A percentile compares a stretch with the other conserved stretches of the same genome.
phyloP scores from a whole-genome alignment of 2,888 invertebrate species.

The Polietes domitor region DNA sequence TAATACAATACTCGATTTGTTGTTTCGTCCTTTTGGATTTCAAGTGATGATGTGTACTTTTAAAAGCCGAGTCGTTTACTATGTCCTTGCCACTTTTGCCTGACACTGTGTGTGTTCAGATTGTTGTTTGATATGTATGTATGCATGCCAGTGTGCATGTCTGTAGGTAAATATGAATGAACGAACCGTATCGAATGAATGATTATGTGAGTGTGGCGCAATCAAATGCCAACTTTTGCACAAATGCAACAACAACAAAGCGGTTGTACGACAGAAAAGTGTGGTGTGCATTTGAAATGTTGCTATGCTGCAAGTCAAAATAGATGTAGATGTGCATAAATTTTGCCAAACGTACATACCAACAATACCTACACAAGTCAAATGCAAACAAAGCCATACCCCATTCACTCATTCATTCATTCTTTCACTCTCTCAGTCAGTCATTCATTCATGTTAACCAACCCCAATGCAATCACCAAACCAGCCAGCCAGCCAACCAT shows the following conservation, averaged over 20 bases:
- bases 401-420: neutral
- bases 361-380: neutral
- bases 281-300: slow-evolving; percentile 50
- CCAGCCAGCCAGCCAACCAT: slow-evolving; percentile 39
- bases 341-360: slow-evolving; percentile 36
- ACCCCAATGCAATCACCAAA: slow-evolving; percentile 28
- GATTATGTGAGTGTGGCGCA: slow-evolving; percentile 60
- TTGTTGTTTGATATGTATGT: too few species aligned
- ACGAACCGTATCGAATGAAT: slow-evolving; percentile 23
- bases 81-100: too few species aligned
- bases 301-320: slow-evolving; percentile 54
- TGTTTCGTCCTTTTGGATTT: too few species aligned
- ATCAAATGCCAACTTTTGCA: slow-evolving; percentile 55
- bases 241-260: neutral
- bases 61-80: too few species aligned
- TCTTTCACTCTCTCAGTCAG: neutral
- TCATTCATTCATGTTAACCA: slow-evolving; percentile 27
- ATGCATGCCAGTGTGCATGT: neutral
- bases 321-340: slow-evolving; percentile 57
- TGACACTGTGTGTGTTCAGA: neutral
- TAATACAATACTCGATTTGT: too few species aligned
- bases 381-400: slow-evolving; percentile 2
- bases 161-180: neutral
- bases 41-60: too few species aligned
- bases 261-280: neutral